phyloP scores from a whole-genome alignment of 2,113 vertebrate genomes.

The Antennarius striatus region DNA sequence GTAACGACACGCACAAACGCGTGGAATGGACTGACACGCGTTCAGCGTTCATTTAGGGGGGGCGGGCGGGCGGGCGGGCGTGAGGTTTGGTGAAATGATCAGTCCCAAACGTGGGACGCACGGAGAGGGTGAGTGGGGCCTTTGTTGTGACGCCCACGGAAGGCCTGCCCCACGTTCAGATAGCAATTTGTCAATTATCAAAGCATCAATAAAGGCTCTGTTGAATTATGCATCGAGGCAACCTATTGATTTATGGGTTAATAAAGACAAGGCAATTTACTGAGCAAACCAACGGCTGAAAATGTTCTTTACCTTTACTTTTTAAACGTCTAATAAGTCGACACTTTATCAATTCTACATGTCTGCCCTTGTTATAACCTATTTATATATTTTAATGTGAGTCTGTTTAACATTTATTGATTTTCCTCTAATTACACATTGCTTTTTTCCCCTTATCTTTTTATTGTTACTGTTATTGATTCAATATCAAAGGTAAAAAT shows the following conservation, averaged over 20 bases:
- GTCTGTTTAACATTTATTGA: not conserved
- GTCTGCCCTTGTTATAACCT: not conserved
- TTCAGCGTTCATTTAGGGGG: not conserved
- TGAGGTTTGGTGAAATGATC: not conserved
- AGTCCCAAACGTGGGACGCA: no score
- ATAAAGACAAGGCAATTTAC: constrained; percentile 67
- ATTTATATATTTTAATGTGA: not conserved
- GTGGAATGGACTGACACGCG: not conserved
- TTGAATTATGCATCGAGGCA: constrained; percentile 70
- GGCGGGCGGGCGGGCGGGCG: not conserved
- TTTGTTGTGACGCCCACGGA: constrained; percentile 14
- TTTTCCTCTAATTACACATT: not conserved
- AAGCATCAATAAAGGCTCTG: constrained; percentile 56
- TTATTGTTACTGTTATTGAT: not conserved
- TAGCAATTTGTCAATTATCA: constrained; percentile 66
- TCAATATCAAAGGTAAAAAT: not conserved
- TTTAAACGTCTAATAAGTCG: not conserved
- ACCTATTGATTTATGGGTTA: constrained; percentile 73
- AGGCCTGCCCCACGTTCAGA: constrained; percentile 27
- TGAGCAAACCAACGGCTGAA: constrained; percentile 33
- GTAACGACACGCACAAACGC: constrained; percentile 77
- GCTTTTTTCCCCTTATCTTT: not conserved
- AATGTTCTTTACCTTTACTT: not conserved
- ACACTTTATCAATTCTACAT: not conserved
- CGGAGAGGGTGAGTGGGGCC: not conserved